Percentiles rank a stretch among this genome's conserved stretches.
Conservation (phyloP, 1,140 invertebrate genomes). For the Paralvinella palmiformis region DNA sequence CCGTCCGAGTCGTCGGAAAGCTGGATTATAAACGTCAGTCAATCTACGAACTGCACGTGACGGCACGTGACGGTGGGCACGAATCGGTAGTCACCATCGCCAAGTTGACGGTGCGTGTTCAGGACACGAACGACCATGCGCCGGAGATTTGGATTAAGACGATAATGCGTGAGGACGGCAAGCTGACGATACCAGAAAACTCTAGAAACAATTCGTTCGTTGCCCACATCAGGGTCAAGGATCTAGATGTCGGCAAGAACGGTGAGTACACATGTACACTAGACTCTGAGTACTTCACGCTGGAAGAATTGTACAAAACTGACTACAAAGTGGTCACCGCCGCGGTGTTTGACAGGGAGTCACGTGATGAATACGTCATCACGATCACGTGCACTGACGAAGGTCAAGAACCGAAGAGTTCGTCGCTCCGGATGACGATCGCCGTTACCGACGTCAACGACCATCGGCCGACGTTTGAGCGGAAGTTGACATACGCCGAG, state of each 20-base stretch:
- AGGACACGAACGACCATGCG: conserved; percentile 66
- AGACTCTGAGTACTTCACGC: not conserved
- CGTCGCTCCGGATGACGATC: not conserved
- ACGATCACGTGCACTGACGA: not conserved
- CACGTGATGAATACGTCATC: not conserved
- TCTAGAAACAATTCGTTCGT: too few species aligned
- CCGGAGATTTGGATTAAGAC: not conserved
- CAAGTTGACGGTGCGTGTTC: conserved; percentile 69
- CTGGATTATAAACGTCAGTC: conserved; percentile 76
- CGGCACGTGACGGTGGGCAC: conserved; percentile 85
- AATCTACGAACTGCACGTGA: conserved; percentile 70
- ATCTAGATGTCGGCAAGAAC: conserved; percentile 40
- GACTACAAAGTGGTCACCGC: conserved; percentile 44
- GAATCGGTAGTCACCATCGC: conserved; percentile 81
- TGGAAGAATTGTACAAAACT: not conserved
- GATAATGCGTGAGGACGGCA: not conserved
- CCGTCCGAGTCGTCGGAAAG: conserved; percentile 50
- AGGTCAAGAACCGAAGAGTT: not conserved
- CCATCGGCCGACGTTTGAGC: conserved; percentile 8
- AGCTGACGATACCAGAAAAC: too few species aligned
- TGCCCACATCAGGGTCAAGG: not conserved
- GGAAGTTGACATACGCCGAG: not conserved
- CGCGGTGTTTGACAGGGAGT: conserved; percentile 10
- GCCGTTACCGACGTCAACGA: conserved; percentile 17
- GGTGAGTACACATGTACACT: conserved; percentile 9